phyloP scores from a whole-genome alignment of 2,888 invertebrate species.

The Kuschelorhynchus macadamiae region DNA sequence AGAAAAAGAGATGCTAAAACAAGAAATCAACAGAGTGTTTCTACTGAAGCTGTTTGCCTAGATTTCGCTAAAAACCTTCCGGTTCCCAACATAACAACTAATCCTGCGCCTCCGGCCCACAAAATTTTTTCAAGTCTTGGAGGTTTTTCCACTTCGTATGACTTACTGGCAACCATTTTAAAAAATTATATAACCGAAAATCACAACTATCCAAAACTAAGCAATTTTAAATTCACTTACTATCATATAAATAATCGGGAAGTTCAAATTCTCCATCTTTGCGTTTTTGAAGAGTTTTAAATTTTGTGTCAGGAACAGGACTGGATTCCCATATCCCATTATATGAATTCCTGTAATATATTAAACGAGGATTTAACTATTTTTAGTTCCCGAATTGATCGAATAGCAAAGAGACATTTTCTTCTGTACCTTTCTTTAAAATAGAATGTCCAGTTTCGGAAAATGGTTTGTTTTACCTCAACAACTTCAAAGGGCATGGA shows the following conservation, averaged over 20 bases:
- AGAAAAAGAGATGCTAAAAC: slow-evolving; percentile 14
- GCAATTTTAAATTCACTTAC: too few species aligned
- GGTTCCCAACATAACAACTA: slow-evolving; percentile 19
- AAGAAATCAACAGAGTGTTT: not conserved
- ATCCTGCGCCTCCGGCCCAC: not conserved
- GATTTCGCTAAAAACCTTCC: slow-evolving; percentile 22
- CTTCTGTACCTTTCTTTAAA: slow-evolving; percentile 11
- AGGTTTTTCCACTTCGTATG: too few species aligned
- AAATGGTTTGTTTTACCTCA: slow-evolving; percentile 25
- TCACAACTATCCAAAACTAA: too few species aligned
- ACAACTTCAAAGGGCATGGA: slow-evolving; percentile 51
- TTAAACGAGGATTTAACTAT: slow-evolving; percentile 19
- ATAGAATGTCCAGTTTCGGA: slow-evolving; percentile 19
- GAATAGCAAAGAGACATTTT: slow-evolving; percentile 4
- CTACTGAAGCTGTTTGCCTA: slow-evolving; percentile 11
- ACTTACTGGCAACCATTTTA: not conserved
- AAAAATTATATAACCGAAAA: too few species aligned
- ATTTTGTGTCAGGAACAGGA: not conserved
- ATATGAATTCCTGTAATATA: slow-evolving; percentile 3
- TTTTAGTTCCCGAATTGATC: slow-evolving; percentile 14
- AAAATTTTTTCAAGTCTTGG: not conserved
- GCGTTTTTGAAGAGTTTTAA: slow-evolving; percentile 1
- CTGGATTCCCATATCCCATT: slow-evolving; percentile 12
- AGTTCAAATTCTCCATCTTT: slow-evolving; percentile 10
- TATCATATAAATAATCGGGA: slow-evolving; percentile 5